phyloP scores from a whole-genome alignment of 2,888 invertebrate genomes.

The Drosophila nr. fundita region DNA sequence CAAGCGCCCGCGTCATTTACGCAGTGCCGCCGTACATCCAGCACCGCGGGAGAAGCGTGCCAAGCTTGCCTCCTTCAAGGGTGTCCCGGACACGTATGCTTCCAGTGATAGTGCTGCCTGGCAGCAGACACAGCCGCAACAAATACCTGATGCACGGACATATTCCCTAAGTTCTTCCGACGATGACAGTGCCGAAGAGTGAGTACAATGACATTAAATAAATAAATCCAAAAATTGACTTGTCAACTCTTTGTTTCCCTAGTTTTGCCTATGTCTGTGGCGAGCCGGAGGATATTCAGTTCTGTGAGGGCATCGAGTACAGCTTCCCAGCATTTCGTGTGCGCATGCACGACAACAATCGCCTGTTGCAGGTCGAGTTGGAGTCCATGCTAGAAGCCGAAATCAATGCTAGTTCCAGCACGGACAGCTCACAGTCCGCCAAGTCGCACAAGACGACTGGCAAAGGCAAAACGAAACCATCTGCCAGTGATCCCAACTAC shows the following conservation, averaged over 20 bases:
- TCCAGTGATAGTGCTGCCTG: slow-evolving; percentile 39
- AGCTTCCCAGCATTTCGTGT: slow-evolving; percentile 84
- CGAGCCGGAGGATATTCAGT: slow-evolving; percentile 74
- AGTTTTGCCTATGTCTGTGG: slow-evolving; percentile 80
- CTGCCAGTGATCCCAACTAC: slow-evolving; percentile 85
- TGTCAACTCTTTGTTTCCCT: neutral
- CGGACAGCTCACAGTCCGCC: neutral
- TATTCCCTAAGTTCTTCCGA: slow-evolving; percentile 46
- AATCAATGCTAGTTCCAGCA: slow-evolving; percentile 7
- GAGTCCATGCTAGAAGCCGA: slow-evolving; percentile 64
- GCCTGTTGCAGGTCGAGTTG: slow-evolving; percentile 69
- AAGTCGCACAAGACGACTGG: slow-evolving; percentile 35
- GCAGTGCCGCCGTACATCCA: slow-evolving; percentile 74
- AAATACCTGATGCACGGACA: slow-evolving; percentile 19
- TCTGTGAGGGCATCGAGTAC: slow-evolving; percentile 83
- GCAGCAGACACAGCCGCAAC: slow-evolving; percentile 32
- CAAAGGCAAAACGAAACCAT: slow-evolving; percentile 49
- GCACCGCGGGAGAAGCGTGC: slow-evolving; percentile 82
- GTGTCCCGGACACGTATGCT: slow-evolving; percentile 29
- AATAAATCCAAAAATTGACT: neutral
- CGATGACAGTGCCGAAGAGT: slow-evolving; percentile 59
- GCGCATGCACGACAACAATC: slow-evolving; percentile 80
- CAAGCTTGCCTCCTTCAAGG: slow-evolving; percentile 61
- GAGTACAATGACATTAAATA: neutral
- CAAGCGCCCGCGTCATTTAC: slow-evolving; percentile 82